Conservation (phyloP, 2,113 vertebrate species). For the Sorex araneus region DNA sequence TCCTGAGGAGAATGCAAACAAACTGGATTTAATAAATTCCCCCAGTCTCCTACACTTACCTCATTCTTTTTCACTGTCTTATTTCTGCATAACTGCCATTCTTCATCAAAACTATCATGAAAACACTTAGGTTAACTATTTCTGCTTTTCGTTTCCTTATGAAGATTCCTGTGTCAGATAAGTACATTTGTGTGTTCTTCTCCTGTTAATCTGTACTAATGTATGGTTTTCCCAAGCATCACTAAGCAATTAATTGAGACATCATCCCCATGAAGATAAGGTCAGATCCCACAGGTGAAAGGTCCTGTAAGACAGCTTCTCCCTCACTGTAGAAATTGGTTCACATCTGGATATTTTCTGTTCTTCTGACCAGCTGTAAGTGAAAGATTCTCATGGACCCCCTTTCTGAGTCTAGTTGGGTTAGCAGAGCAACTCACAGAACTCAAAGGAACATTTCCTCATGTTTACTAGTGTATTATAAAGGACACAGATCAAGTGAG, state of each 20-base stretch:
- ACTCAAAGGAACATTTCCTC: neutral
- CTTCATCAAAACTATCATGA: neutral
- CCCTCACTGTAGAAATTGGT: neutral
- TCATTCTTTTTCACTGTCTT: neutral
- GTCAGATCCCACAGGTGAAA: neutral
- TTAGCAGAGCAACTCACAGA: neutral
- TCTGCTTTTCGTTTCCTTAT: neutral
- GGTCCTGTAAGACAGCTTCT: neutral
- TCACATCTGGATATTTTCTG: neutral
- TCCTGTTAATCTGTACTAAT: neutral
- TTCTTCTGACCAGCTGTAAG: neutral
- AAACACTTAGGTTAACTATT: neutral
- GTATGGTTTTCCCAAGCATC: neutral
- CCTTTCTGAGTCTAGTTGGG: neutral
- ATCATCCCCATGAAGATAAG: neutral
- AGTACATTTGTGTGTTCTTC: neutral
- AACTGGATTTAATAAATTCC: neutral
- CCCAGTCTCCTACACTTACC: neutral
- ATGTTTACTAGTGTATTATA: neutral
- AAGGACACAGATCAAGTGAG: neutral
- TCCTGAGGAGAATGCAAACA: too few relatives aligned
- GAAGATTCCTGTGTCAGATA: neutral
- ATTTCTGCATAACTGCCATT: neutral
- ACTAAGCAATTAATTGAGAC: neutral
- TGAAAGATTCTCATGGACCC: neutral